Evolutionary conservation across 2,888 invertebrate genomes (phyloP).

Genomic region (Subacronicta megacephala): DNA sequence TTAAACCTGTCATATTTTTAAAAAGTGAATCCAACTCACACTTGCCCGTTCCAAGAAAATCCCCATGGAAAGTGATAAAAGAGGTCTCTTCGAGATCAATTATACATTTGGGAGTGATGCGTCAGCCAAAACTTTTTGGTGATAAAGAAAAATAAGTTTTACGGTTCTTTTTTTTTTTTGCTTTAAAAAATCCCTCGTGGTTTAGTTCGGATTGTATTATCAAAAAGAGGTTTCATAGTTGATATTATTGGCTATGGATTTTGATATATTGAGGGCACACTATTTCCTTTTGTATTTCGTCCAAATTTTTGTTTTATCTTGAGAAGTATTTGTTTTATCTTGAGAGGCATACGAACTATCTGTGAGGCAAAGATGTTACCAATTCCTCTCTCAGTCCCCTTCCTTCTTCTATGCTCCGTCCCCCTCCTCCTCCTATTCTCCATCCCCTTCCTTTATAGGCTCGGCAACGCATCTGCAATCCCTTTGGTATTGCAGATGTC

Average conservation of each 20-base stretch:
- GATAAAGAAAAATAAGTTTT: constrained; percentile 50
- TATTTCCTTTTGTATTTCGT: no score
- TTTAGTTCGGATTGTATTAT: constrained; percentile 33
- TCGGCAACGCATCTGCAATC: no score
- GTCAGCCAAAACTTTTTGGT: constrained; percentile 47
- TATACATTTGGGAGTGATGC: constrained; percentile 59
- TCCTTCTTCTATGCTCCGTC: no score
- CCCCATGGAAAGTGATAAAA: constrained; percentile 31
- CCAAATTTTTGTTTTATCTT: no score
- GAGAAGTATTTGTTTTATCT: no score
- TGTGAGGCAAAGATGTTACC: no score
- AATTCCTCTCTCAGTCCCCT: no score
- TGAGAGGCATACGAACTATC: no score
- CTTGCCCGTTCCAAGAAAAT: constrained; percentile 12
- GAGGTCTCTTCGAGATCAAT: constrained; percentile 55
- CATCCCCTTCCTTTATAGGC: no score
- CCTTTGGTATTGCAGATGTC: no score
- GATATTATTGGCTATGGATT: background rate
- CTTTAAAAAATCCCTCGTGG: constrained; percentile 20
- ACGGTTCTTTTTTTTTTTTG: constrained; percentile 20
- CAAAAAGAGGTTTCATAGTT: background rate
- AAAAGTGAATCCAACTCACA: background rate
- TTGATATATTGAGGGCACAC: background rate
- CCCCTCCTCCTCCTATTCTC: no score
- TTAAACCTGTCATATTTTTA: background rate